phyloP scores from a whole-genome alignment of 1,140 invertebrate species.

The Dendroctonus valens region DNA sequence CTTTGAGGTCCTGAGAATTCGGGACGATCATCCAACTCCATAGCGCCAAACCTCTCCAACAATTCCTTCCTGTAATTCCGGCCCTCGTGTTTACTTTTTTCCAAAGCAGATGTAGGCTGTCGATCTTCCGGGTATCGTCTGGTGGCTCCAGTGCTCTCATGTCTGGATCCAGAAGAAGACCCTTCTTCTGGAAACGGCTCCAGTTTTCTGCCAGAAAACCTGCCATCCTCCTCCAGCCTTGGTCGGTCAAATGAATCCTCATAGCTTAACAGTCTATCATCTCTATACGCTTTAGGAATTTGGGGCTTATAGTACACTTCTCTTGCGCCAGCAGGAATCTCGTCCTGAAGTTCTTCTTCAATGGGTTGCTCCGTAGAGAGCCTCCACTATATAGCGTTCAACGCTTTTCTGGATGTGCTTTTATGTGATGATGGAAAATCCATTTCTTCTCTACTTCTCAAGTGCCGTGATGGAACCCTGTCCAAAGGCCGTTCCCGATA shows the following conservation, averaged over 20 bases:
- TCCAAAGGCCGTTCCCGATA: conserved; percentile 43
- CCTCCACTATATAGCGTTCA: conserved; percentile 57
- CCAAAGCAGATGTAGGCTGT: conserved; percentile 22
- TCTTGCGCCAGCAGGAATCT: conserved; percentile 42
- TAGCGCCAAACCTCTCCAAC: conserved; percentile 48
- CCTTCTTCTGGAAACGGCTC: conserved; percentile 28
- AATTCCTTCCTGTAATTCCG: conserved; percentile 48
- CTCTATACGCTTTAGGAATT: conserved; percentile 47
- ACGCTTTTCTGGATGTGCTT: conserved; percentile 53
- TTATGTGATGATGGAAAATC: conserved; percentile 53
- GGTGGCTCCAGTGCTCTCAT: conserved; percentile 28
- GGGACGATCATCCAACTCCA: conserved; percentile 49
- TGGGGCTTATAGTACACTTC: conserved; percentile 48
- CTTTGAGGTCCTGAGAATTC: conserved; percentile 44
- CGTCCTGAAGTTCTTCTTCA: conserved; percentile 50
- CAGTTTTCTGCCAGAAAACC: conserved; percentile 29
- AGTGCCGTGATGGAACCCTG: conserved; percentile 42
- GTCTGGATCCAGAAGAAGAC: conserved; percentile 11
- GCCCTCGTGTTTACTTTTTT: conserved; percentile 44
- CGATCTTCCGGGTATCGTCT: conserved; percentile 35
- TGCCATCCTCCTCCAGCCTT: conserved; percentile 33
- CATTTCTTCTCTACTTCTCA: conserved; percentile 50
- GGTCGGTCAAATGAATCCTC: conserved; percentile 31
- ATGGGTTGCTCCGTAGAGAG: conserved; percentile 52
- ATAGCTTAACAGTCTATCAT: conserved; percentile 40